Percentiles rank a stretch among this genome's conserved stretches.
Evolutionary conservation across 2,888 invertebrate species (phyloP).

Genomic region (Tyria jacobaeae): DNA sequence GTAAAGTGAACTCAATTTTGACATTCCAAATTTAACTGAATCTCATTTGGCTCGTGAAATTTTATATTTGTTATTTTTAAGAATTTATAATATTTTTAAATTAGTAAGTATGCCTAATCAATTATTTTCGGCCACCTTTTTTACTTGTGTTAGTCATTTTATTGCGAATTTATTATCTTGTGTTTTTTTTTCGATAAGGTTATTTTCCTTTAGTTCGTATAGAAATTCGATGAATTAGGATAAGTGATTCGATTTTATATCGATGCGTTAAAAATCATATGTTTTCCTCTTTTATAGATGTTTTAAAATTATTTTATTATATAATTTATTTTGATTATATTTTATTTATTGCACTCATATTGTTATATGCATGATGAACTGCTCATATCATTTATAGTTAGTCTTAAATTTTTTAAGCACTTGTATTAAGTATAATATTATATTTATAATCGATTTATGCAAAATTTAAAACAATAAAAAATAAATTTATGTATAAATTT

Average conservation of each 20-base stretch:
- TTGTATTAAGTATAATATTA: background rate
- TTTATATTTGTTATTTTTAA: background rate
- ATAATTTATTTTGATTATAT: background rate
- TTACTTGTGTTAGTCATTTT: no score
- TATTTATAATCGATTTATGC: background rate
- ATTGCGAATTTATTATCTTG: no score
- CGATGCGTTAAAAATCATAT: background rate
- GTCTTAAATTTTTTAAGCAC: background rate
- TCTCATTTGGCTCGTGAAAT: background rate
- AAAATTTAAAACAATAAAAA: background rate
- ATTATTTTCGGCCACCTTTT: no score
- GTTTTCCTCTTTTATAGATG: background rate
- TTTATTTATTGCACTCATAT: conserved; percentile 2
- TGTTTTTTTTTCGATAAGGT: background rate
- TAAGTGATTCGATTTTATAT: background rate
- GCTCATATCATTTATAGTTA: background rate
- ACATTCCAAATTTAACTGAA: background rate
- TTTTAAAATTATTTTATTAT: background rate
- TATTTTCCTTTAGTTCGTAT: background rate
- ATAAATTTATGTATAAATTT: background rate
- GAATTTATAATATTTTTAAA: no score
- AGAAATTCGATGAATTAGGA: background rate
- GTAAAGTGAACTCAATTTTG: background rate
- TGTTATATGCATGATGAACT: background rate
- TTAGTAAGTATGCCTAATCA: no score